Evolutionary conservation across 2,113 vertebrate species (phyloP).

Genomic region (Sebastes schlegelii): DNA sequence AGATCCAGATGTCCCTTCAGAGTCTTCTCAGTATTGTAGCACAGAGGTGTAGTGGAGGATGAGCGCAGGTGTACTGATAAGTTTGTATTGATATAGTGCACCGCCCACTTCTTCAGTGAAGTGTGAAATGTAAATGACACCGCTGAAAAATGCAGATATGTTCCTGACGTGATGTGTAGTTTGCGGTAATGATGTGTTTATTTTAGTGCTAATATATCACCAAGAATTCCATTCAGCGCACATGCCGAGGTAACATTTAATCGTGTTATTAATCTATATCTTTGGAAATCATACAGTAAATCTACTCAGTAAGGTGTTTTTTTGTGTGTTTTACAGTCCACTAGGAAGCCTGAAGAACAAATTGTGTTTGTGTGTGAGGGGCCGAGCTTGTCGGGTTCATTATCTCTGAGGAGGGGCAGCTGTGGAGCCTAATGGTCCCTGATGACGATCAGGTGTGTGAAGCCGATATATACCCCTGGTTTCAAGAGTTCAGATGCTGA

Average conservation of each 20-base stretch:
- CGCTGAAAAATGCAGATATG: constrained; percentile 8
- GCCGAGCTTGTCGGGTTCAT: too few relatives aligned
- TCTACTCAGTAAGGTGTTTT: neutral
- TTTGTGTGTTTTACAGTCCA: neutral
- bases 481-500: too few relatives aligned
- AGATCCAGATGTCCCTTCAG: too few relatives aligned
- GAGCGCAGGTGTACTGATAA: too few relatives aligned
- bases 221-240: constrained; percentile 8
- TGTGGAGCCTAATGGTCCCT: too few relatives aligned
- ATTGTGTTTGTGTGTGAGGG: too few relatives aligned
- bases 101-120: neutral
- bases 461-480: too few relatives aligned
- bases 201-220: constrained; percentile 9
- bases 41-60: too few relatives aligned
- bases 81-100: too few relatives aligned
- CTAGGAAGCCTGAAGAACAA: neutral
- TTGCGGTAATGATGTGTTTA: neutral
- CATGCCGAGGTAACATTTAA: constrained; percentile 12
- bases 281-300: constrained; percentile 15
- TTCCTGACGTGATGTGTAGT: constrained; percentile 14
- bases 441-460: too few relatives aligned
- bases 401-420: too few relatives aligned
- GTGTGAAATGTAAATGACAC: constrained; percentile 13
- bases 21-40: too few relatives aligned
- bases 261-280: constrained; percentile 3